Evolutionary conservation across 1,140 invertebrate species (phyloP).

Genomic region (Melipona quadrifasciata): DNA sequence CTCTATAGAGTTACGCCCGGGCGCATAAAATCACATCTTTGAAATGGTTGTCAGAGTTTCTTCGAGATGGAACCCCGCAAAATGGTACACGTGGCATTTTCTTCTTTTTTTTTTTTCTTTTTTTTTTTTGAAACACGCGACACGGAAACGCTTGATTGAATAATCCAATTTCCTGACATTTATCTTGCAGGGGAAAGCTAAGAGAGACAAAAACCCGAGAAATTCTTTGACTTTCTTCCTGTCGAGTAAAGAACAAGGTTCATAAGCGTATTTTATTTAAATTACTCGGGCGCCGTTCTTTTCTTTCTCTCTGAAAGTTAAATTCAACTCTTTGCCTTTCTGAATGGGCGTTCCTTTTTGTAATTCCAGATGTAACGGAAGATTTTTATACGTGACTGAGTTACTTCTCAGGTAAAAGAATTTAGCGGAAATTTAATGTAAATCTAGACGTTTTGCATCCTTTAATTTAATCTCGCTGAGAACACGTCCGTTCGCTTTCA

Average conservation of each 20-base stretch:
- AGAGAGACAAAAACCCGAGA: background rate
- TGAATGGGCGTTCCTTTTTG: background rate
- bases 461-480: background rate
- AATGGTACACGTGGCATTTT: background rate
- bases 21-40: background rate
- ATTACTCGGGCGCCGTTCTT: background rate
- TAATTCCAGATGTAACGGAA: background rate
- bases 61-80: background rate
- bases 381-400: background rate
- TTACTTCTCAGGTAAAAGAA: background rate
- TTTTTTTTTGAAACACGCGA: background rate
- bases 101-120: too few relatives aligned
- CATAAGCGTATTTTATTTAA: background rate
- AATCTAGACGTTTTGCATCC: background rate
- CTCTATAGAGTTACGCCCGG: slow-evolving; percentile 41
- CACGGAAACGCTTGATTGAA: too few relatives aligned
- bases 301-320: background rate
- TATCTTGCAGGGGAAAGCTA: background rate
- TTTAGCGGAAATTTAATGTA: background rate
- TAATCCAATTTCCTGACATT: background rate
- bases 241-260: background rate
- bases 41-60: background rate
- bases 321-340: background rate
- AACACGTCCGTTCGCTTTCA: background rate
- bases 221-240: background rate